These are phyloP conservation scores for Syncerus caffer DNA, from an alignment of 2,797 vertebrate genomes.

Conservation along the genomic window DNA sequence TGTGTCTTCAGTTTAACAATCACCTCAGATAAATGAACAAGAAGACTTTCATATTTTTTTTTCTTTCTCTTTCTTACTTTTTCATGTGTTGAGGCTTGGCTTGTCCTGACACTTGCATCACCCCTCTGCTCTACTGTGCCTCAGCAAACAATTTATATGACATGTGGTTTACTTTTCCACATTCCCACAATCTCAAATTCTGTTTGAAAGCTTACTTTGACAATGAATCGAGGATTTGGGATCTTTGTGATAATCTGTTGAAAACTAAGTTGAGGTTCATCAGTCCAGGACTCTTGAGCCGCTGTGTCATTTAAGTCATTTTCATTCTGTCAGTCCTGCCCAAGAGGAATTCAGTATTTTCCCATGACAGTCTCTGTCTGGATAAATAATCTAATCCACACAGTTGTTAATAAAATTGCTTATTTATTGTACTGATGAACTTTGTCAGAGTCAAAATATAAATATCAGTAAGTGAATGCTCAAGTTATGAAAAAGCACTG, in stretches of 20 bases:
- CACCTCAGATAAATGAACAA: neutral
- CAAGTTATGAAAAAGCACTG: neutral
- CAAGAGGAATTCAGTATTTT: conserved; percentile 48
- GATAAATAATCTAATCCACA: conserved; percentile 59
- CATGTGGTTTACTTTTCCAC: neutral
- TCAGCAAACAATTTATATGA: neutral
- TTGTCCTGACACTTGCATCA: neutral
- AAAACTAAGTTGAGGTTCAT: conserved; percentile 56
- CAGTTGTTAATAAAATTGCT: conserved; percentile 48
- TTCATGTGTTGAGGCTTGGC: neutral
- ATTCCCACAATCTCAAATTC: neutral
- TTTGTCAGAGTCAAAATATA: conserved; percentile 54
- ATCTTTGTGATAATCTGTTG: conserved; percentile 53
- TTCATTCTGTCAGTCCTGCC: conserved; percentile 67
- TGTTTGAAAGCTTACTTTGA: neutral
- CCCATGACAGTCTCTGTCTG: conserved; percentile 65
- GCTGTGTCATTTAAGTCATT: conserved; percentile 72
- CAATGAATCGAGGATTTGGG: conserved; percentile 51
- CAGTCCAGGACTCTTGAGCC: conserved; percentile 37
- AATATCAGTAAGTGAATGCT: neutral
- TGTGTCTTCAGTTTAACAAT: neutral
- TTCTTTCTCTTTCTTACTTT: neutral
- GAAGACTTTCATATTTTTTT: neutral
- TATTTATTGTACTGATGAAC: neutral
- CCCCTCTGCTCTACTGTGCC: neutral